Evolutionary conservation across 2,888 invertebrate species (phyloP).

Genomic region (Amphipoea oculea): DNA sequence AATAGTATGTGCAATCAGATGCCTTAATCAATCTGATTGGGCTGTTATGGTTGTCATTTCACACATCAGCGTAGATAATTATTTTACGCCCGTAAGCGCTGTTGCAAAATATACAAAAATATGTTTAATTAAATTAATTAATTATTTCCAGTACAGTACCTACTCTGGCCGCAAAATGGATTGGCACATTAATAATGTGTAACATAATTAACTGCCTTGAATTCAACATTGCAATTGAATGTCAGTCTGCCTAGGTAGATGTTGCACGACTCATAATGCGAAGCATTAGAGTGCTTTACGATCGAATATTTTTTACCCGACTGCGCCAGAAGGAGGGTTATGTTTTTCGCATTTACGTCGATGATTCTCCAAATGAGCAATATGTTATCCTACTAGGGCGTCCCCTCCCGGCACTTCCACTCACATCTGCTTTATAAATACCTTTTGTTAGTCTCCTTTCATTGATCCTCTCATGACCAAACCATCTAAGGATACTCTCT

Average conservation of each 20-base stretch:
- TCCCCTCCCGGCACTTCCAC: too few relatives aligned
- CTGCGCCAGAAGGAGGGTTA: too few relatives aligned
- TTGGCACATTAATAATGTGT: conserved; percentile 46
- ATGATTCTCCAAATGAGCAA: too few relatives aligned
- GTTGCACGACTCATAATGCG: background rate
- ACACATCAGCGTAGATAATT: conserved; percentile 1
- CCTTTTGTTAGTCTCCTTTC: too few relatives aligned
- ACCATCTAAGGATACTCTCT: too few relatives aligned
- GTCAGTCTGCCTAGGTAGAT: conserved; percentile 50
- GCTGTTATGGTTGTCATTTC: background rate
- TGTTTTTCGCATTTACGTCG: too few relatives aligned
- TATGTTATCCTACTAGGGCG: too few relatives aligned
- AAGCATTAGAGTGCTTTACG: too few relatives aligned
- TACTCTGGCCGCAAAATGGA: conserved; percentile 23
- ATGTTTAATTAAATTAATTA: conserved; percentile 37
- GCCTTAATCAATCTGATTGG: conserved; percentile 9
- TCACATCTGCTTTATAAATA: too few relatives aligned
- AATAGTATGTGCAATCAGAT: background rate
- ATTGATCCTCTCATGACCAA: too few relatives aligned
- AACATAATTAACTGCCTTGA: conserved; percentile 62
- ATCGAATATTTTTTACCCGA: too few relatives aligned
- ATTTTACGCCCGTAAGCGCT: background rate
- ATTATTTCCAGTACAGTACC: conserved; percentile 39
- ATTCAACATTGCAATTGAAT: conserved; percentile 66
- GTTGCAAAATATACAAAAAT: conserved; percentile 11